Conservation (phyloP, 2,888 invertebrate genomes). For the Dryocosmus kuriphilus region DNA sequence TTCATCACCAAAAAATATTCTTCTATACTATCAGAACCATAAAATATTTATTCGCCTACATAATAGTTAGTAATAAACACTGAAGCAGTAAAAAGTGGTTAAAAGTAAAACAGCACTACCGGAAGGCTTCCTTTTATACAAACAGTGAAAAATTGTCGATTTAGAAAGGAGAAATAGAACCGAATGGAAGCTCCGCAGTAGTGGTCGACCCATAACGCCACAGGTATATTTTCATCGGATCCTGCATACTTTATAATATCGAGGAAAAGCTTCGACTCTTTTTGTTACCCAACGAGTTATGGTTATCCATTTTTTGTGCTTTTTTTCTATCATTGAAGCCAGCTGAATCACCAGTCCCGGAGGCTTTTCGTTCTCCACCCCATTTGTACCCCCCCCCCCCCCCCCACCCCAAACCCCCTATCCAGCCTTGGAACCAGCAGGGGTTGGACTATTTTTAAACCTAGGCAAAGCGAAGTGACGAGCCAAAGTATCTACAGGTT, state of each 20-base stretch:
- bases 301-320: slow-evolving; percentile 27
- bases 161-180: slow-evolving; percentile 16
- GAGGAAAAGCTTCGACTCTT: slow-evolving; percentile 23
- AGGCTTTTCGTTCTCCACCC: slow-evolving; percentile 20
- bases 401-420: no score
- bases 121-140: slow-evolving; percentile 1
- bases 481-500: slow-evolving; percentile 67
- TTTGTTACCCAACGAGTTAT: slow-evolving; percentile 36
- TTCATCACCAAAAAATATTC: no score
- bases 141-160: slow-evolving; percentile 26
- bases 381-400: slow-evolving; percentile 1
- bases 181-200: neutral
- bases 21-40: no score
- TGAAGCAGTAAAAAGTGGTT: neutral
- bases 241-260: slow-evolving; percentile 37
- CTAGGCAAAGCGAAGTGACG: slow-evolving; percentile 49
- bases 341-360: slow-evolving; percentile 17
- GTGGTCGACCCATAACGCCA: slow-evolving; percentile 10
- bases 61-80: neutral
- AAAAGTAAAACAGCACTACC: neutral
- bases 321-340: neutral
- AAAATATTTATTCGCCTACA: no score
- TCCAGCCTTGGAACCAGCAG: neutral
- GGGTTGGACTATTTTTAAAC: slow-evolving; percentile 46
- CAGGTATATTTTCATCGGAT: slow-evolving; percentile 36